These are phyloP conservation scores for Melinopterus prodromus DNA, from an alignment of 2,888 invertebrate genomes.

Conservation along the genomic window DNA sequence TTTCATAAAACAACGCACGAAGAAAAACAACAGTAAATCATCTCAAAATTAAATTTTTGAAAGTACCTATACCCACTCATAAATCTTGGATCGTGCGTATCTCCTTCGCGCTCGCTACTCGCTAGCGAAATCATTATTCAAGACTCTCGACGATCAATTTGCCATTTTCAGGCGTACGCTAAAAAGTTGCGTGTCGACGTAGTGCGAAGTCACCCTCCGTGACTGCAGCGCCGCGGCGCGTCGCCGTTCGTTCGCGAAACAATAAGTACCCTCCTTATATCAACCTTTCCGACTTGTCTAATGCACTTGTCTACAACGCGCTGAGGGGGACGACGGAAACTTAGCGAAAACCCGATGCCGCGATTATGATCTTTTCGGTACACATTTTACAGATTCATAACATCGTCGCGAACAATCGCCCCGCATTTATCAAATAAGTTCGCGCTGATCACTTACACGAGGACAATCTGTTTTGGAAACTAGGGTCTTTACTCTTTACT, in stretches of 20 bases:
- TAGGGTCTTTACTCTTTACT: neutral
- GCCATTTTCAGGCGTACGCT: conserved; percentile 4
- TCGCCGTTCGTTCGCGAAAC: neutral
- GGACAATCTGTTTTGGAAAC: neutral
- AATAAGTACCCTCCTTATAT: conserved; percentile 4
- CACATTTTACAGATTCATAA: neutral
- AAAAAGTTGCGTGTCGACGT: neutral
- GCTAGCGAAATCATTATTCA: neutral
- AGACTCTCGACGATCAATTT: conserved; percentile 4
- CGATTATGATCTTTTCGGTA: neutral
- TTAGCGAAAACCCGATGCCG: neutral
- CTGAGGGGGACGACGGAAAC: neutral
- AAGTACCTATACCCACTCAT: neutral
- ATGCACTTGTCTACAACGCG: neutral
- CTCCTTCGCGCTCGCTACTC: neutral
- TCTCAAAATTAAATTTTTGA: neutral
- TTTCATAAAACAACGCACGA: neutral
- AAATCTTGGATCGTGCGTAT: neutral
- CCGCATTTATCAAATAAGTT: neutral
- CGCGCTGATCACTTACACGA: neutral
- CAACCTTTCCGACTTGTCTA: neutral
- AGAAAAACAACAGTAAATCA: neutral
- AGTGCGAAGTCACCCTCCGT: conserved; percentile 4
- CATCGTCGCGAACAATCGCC: neutral
- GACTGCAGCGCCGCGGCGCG: neutral